These are phyloP conservation scores for Tetramorium alpestre DNA, from an alignment of 1,140 invertebrate species.

Conservation along the genomic window DNA sequence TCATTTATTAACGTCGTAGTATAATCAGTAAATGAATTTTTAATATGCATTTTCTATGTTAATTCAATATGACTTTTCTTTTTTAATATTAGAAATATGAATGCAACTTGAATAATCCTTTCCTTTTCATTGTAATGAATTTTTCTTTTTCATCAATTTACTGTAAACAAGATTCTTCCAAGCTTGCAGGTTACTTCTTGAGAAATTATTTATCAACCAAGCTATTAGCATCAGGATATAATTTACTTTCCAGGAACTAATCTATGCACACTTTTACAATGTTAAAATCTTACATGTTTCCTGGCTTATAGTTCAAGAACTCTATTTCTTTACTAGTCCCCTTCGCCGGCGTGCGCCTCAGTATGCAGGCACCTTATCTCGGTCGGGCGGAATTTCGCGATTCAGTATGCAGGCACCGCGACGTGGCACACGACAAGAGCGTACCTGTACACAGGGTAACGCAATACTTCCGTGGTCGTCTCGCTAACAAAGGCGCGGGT, in stretches of 20 bases:
- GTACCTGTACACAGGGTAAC: slow-evolving; percentile 38
- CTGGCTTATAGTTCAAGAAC: slow-evolving; percentile 5
- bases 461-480: slow-evolving; percentile 60
- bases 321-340: slow-evolving; percentile 42
- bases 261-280: slow-evolving; percentile 20
- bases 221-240: slow-evolving; percentile 5
- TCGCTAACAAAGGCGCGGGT: slow-evolving; percentile 36
- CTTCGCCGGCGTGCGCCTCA: slow-evolving; percentile 12
- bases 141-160: not conserved
- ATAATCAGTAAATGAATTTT: not conserved
- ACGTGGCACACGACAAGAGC: slow-evolving; percentile 44
- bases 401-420: slow-evolving; percentile 50
- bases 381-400: slow-evolving; percentile 52
- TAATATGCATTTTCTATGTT: not conserved
- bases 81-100: not conserved
- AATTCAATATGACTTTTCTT: not conserved
- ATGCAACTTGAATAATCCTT: not conserved
- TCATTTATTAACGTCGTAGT: not conserved
- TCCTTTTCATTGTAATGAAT: not conserved
- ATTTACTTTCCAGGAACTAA: slow-evolving; percentile 30
- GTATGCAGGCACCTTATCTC: slow-evolving; percentile 48
- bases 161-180: not conserved
- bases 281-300: slow-evolving; percentile 16
- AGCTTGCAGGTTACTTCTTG: not conserved
- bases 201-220: slow-evolving; percentile 2